A percentile compares a stretch with the other conserved stretches of the same genome.
Evolutionary conservation across 2,113 vertebrate species (phyloP).

Genomic region (Scophthalmus maximus): DNA sequence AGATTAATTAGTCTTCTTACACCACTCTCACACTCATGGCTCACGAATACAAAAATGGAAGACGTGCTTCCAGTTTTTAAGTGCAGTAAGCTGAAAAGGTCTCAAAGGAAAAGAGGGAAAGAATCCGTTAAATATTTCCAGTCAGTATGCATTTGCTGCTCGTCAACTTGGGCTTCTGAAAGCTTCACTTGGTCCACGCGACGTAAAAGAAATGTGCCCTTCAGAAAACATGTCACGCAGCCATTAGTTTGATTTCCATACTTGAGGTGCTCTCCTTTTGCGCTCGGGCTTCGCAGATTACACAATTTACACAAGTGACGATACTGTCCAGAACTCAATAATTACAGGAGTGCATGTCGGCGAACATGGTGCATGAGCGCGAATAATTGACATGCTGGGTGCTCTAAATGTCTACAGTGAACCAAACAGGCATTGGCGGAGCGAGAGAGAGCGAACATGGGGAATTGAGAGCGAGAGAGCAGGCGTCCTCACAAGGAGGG

Average conservation of each 20-base stretch:
- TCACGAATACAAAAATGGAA: constrained; percentile 73
- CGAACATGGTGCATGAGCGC: constrained; percentile 54
- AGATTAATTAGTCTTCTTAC: constrained; percentile 71
- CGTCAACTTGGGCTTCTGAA: constrained; percentile 36
- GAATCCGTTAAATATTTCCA: constrained; percentile 52
- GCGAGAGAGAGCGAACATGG: constrained; percentile 48
- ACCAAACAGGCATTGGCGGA: constrained; percentile 77
- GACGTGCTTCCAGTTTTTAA: constrained; percentile 72
- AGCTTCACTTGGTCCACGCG: constrained; percentile 55
- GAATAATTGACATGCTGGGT: constrained; percentile 76
- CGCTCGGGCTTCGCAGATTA: constrained; percentile 64
- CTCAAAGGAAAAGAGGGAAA: constrained; percentile 48
- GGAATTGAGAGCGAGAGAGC: constrained; percentile 65
- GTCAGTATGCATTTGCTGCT: constrained; percentile 37
- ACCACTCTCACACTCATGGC: constrained; percentile 67
- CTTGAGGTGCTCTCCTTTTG: constrained; percentile 61
- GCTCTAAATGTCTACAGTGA: constrained; percentile 72
- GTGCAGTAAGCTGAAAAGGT: constrained; percentile 74
- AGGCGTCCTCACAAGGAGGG: constrained; percentile 78
- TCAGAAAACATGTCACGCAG: constrained; percentile 38
- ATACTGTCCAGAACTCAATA: constrained; percentile 61
- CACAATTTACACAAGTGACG: constrained; percentile 75
- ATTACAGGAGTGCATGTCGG: constrained; percentile 59
- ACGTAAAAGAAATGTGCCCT: constrained; percentile 54
- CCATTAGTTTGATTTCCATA: constrained; percentile 58